Evolutionary conservation across 1,140 invertebrate genomes (phyloP), one percentile per base, ranked within the genome.

Genomic region (Zaprionus nigranus): DNA sequence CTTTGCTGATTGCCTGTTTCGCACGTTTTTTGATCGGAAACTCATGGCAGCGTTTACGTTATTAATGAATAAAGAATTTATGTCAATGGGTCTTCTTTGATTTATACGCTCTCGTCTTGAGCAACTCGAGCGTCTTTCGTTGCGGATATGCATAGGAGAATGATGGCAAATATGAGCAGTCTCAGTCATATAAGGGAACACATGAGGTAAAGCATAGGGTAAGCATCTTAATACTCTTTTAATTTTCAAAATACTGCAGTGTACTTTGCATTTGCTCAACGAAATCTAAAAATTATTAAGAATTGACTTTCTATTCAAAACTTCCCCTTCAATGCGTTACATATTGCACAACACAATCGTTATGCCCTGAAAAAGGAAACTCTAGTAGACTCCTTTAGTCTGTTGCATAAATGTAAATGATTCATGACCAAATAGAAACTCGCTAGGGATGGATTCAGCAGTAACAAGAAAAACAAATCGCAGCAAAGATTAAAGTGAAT

Each of bases 401-500:
- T 49, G 69, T 56, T 72, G 69, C 74, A 77, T 62, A 73, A 73
- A 73, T 79, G 72, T 81, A 68, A 79, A 81, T 75, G 66, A 71
- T 81, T 75, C 67, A 79, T 79, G 72, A 60, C 61, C 67, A 78
- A 74, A 80, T 43, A 65, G 24, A 69, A 75, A 66, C 61, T 60
- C 69, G 38, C 62, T 49, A 7, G 56, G 36, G 46, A 59, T 34
- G 68, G 56, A 76, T 71, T 64, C 28, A n/a, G 12, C 54, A 36
- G 49, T 43, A 46, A 62, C 43, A 75, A 71, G 71, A 59, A 78
- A 73, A 79, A 76, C 66, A 71, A 79, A 79, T 79, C 79, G 56
- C 38, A 66, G 66, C n/a, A 71, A 75, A 81, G 79, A 81, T 81
- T 81, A 81, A 81, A 81, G 79, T 58, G 63, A 79, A 81, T 81